Evolutionary conservation across 2,113 vertebrate species (phyloP).

Genomic region (Genyomyrus donnyi): DNA sequence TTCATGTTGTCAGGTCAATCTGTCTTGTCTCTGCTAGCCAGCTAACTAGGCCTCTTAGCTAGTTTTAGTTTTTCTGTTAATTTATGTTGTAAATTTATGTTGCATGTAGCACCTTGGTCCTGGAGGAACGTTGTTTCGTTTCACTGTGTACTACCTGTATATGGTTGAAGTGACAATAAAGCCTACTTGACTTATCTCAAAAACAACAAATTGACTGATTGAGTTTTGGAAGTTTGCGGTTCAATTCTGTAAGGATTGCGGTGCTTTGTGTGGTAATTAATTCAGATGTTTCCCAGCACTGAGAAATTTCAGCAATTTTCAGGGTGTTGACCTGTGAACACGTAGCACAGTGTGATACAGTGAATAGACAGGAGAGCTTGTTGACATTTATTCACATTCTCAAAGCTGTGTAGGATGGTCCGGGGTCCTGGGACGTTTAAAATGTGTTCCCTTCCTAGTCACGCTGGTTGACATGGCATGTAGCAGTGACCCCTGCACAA

Average conservation of each 20-base stretch:
- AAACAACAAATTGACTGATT: background rate
- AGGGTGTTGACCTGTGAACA: conserved; percentile 11
- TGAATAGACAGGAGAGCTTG: background rate
- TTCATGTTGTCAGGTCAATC: too few species aligned
- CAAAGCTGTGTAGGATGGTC: background rate
- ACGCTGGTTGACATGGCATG: background rate
- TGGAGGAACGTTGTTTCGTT: too few species aligned
- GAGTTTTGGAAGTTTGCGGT: background rate
- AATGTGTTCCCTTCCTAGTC: conserved; percentile 1
- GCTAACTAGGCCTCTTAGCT: too few species aligned
- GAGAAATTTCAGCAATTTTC: conserved; percentile 14
- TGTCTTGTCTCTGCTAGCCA: too few species aligned
- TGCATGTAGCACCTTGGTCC: too few species aligned
- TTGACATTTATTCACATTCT: background rate
- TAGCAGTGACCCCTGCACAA: background rate
- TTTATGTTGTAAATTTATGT: too few species aligned
- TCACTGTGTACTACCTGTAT: too few species aligned
- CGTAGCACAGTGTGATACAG: background rate
- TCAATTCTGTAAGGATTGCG: background rate
- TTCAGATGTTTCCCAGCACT: background rate
- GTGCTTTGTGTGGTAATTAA: background rate
- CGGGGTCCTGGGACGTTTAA: background rate
- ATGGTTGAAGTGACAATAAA: too few species aligned
- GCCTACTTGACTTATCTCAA: too few species aligned
- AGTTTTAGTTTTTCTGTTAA: too few species aligned